A percentile compares a stretch with the other conserved stretches of the same genome.
Evolutionary conservation across 2,797 vertebrate genomes (phyloP).

Genomic region (Falco novaeseelandiae): DNA sequence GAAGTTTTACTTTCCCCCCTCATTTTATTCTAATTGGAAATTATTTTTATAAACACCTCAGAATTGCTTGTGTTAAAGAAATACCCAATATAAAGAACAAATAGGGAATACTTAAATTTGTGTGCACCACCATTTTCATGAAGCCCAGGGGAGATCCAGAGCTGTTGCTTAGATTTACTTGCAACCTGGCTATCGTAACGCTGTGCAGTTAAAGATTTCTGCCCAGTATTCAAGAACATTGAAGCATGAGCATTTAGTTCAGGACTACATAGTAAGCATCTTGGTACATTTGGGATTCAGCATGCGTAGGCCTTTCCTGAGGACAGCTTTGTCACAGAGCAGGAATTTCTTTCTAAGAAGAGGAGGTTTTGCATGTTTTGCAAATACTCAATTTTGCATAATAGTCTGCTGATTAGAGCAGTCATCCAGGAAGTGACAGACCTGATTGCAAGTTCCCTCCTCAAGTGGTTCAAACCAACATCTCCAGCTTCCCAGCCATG

Average conservation of each 20-base stretch:
- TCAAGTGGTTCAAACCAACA: background rate
- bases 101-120: background rate
- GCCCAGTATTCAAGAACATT: background rate
- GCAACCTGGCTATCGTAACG: background rate
- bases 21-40: background rate
- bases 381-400: conserved; percentile 42
- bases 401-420: conserved; percentile 13
- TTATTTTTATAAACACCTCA: background rate
- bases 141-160: background rate
- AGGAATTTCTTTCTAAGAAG: conserved; percentile 3
- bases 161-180: background rate
- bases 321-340: conserved; percentile 29
- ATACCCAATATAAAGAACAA: background rate
- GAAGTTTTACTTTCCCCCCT: accelerated
- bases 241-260: background rate
- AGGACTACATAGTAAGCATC: background rate
- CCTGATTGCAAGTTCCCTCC: background rate
- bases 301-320: background rate
- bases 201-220: background rate
- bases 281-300: background rate
- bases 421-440: background rate
- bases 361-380: conserved; percentile 52
- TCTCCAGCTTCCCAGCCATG: background rate
- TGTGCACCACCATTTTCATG: background rate
- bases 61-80: background rate